Evolutionary conservation across 2,888 invertebrate genomes (phyloP).

Genomic region (Metalampra italica): DNA sequence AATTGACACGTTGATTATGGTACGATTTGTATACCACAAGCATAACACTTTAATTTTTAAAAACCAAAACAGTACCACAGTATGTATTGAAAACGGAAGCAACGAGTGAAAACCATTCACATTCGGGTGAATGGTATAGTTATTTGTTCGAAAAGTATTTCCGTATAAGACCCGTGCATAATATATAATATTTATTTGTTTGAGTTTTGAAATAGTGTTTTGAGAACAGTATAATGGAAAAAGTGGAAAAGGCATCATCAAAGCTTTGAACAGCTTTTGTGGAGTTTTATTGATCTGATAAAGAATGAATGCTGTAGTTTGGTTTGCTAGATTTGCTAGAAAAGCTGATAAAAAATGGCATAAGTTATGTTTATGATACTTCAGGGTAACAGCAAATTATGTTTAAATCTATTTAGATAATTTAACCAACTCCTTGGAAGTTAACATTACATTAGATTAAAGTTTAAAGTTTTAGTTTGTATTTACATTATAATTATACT

Average conservation of each 20-base stretch:
- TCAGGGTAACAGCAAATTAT: slow-evolving; percentile 10
- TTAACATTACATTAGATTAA: slow-evolving; percentile 6
- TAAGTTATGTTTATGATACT: slow-evolving; percentile 3
- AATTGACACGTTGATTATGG: slow-evolving; percentile 5
- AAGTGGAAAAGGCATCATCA: neutral
- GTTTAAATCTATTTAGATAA: slow-evolving; percentile 4
- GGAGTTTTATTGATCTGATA: neutral
- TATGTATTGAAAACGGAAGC: neutral
- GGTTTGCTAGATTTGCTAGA: neutral
- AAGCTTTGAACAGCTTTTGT: neutral
- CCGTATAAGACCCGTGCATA: no score
- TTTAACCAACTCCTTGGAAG: slow-evolving; percentile 1
- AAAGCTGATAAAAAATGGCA: neutral
- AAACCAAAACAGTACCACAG: no score
- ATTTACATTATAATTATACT: slow-evolving; percentile 1
- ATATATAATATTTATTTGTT: no score
- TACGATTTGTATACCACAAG: no score
- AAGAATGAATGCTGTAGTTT: neutral
- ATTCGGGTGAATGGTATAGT: no score
- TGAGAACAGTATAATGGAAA: no score
- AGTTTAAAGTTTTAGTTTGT: slow-evolving; percentile 9
- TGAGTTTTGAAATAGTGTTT: no score
- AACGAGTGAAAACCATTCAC: neutral
- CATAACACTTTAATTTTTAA: no score
- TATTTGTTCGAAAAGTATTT: no score